Evolutionary conservation across 1,140 invertebrate genomes (phyloP).

Genomic region (Pteromalus puparum): DNA sequence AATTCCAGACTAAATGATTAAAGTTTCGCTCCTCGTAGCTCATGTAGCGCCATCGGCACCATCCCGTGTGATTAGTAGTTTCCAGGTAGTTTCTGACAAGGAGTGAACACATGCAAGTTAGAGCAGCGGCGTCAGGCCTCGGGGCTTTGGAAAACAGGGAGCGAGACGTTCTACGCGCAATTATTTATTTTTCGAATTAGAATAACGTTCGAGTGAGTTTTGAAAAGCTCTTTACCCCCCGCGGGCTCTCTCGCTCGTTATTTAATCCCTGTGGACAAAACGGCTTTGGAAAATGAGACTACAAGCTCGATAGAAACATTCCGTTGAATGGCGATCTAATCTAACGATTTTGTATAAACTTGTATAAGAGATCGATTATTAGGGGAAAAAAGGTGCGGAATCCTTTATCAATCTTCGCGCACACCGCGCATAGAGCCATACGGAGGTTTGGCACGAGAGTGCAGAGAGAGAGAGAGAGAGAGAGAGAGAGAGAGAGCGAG

Average conservation of each 20-base stretch:
- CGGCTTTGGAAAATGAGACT: too few relatives aligned
- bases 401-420: neutral
- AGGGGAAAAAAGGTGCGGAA: neutral
- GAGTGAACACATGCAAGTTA: neutral
- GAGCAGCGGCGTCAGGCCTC: neutral
- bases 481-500: constrained; percentile 25
- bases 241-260: too few relatives aligned
- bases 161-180: neutral
- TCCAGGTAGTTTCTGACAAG: constrained; percentile 32
- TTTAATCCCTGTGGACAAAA: too few relatives aligned
- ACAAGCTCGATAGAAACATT: too few relatives aligned
- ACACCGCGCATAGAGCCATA: neutral
- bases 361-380: too few relatives aligned
- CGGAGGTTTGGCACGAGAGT: neutral
- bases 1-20: neutral
- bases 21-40: constrained; percentile 2
- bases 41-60: neutral
- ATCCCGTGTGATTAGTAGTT: constrained; percentile 6
- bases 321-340: neutral
- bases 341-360: too few relatives aligned
- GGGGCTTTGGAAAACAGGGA: constrained; percentile 8
- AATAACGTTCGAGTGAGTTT: neutral
- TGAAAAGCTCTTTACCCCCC: neutral
- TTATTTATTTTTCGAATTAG: constrained; percentile 25
- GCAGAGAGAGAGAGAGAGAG: neutral